Base-by-base conservation (phyloP, 30 jellyfish, hydroid and myxozoan genomes). In the Chrysaora quinquecirrha region DNA sequence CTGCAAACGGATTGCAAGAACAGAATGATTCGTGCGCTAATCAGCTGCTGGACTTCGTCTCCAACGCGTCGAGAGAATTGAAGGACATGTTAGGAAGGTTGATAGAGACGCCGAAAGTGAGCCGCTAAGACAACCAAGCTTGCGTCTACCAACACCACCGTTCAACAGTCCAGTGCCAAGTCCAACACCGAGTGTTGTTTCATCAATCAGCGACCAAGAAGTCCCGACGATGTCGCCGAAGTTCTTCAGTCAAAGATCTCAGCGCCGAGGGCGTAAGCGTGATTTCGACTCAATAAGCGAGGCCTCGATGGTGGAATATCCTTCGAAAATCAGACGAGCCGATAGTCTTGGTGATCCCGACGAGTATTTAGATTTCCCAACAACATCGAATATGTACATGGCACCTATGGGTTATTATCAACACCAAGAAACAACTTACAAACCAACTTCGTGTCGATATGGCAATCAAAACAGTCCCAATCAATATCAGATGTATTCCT, bases 161-260 rank as follows among this genome's bases (percentile, higher is more conserved):
- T 30, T 54, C 70, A 25, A 35, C 31, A 82, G 92, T 58, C 92
- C 92, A 1, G 70, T 75, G 4, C 92, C 92, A 20, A 82, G 92
- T 69, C 92, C 92, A 7, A 82, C 85, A 7, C 92, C 92, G 47
- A 82, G 92, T 69, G 68, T 70, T 16, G 80, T 82, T 1, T 82
- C 92, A 18, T 82, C 92, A 16, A 28, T 70, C 11, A 68, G 85
- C 70, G 92, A 82, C 62, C 92, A 82, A 71, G 92, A 82, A 43
- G 92, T 82, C 33, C 92, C 92, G 22, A 68, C 85, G 18, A 82
- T 82, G 92, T 82, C 92, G 6, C 92, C 92, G 16, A 67, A 82
- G 10, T 82, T 48, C 63, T 69, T 82, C 20, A 73, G 71, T 0
- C 43, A 48, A n/a, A 56, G n/a, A 48, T 30, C 92, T 24, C 85